Evolutionary conservation across 2,797 vertebrate genomes (phyloP).

Genomic region (Intellagama lesueurii): DNA sequence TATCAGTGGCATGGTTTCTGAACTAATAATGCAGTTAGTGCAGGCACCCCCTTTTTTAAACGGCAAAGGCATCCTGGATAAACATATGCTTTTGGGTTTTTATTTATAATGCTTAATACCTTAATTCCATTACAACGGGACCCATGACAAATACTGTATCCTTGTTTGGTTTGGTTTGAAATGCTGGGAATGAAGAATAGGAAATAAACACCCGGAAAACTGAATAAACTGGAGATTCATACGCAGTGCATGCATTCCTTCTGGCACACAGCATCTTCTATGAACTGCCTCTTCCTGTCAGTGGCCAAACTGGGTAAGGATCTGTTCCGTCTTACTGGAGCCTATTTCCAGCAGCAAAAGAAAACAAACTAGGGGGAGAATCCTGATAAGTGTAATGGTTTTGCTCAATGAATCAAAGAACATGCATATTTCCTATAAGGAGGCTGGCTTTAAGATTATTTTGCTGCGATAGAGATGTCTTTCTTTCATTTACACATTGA

Average conservation of each 20-base stretch:
- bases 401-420: slow-evolving; percentile 65
- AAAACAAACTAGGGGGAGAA: slow-evolving; percentile 74
- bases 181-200: neutral
- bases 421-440: slow-evolving; percentile 60
- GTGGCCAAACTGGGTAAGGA: slow-evolving; percentile 53
- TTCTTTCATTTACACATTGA: slow-evolving; percentile 36
- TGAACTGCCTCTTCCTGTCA: slow-evolving; percentile 73
- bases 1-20: too few relatives aligned
- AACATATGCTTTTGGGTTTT: slow-evolving; percentile 34
- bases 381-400: slow-evolving; percentile 65
- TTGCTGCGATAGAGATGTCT: slow-evolving; percentile 54
- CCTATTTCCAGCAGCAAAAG: slow-evolving; percentile 72
- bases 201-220: slow-evolving; percentile 51
- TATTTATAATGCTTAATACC: slow-evolving; percentile 46
- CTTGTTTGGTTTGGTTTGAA: slow-evolving; percentile 62
- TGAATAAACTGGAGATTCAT: slow-evolving; percentile 58
- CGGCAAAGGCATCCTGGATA: neutral
- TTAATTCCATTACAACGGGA: slow-evolving; percentile 43
- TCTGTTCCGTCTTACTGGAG: slow-evolving; percentile 74
- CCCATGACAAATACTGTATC: slow-evolving; percentile 56
- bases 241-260: slow-evolving; percentile 55
- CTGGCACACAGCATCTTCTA: slow-evolving; percentile 59
- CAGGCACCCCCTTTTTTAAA: neutral
- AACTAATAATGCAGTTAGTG: neutral
- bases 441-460: slow-evolving; percentile 53